A percentile compares a stretch with the other conserved stretches of the same genome.
Conservation (phyloP, 2,888 invertebrate genomes). For the Dasysyrphus albostriatus region DNA sequence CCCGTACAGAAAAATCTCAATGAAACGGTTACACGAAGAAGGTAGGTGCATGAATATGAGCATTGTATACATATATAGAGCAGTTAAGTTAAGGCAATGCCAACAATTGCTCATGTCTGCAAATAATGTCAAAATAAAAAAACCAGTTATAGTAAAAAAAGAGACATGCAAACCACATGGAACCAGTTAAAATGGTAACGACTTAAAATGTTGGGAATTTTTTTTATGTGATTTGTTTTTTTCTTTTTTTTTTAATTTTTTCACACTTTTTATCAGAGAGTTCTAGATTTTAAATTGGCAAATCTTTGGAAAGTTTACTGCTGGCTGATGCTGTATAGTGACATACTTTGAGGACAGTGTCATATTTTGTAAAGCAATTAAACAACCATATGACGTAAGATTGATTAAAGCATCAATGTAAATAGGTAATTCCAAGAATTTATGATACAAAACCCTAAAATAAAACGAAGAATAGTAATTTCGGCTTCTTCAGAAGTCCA, state of each 20-base stretch:
- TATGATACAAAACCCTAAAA: not conserved
- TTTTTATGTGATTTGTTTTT: not conserved
- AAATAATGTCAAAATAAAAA: slow-evolving; percentile 64
- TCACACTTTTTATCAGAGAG: slow-evolving; percentile 42
- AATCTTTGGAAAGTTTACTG: slow-evolving; percentile 59
- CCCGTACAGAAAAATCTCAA: slow-evolving; percentile 3
- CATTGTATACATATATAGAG: not conserved
- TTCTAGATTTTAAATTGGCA: slow-evolving; percentile 60
- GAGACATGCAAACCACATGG: slow-evolving; percentile 52
- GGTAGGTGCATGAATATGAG: slow-evolving; percentile 26
- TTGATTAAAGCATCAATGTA: not conserved
- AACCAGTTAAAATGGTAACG: slow-evolving; percentile 58
- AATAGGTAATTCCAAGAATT: not conserved
- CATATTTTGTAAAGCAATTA: not conserved
- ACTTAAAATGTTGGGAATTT: slow-evolving; percentile 55
- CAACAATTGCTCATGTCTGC: slow-evolving; percentile 47
- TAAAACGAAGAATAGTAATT: not conserved
- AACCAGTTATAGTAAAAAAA: slow-evolving; percentile 63
- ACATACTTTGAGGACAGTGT: slow-evolving; percentile 50
- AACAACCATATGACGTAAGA: not conserved
- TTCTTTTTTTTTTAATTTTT: slow-evolving; percentile 17
- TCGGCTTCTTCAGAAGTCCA: too few relatives aligned
- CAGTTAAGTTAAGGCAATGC: slow-evolving; percentile 17
- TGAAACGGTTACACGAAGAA: slow-evolving; percentile 28
- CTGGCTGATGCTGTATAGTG: slow-evolving; percentile 44